Base-by-base conservation (phyloP, 2,888 invertebrate species). In the Cryptophagus acutangulus region DNA sequence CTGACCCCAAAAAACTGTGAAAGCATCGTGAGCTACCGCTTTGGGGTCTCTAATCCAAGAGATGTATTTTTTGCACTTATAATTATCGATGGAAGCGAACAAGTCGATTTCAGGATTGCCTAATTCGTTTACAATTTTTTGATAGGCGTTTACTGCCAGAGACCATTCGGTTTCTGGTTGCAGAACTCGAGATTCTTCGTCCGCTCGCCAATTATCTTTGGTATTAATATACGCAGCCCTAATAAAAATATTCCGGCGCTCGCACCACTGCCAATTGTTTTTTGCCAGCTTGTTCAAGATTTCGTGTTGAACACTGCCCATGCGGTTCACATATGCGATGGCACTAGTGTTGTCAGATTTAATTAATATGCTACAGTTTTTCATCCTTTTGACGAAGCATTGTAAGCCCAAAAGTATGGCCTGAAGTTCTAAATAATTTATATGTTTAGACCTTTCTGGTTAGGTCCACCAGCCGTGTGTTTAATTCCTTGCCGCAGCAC, bases 211-310 rank as follows among this genome's bases (percentile, higher is more conserved):
- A n/a, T n/a, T n/a, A n/a, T n/a, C n/a, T n/a, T n/a, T n/a, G n/a
- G 33, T 17, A 33, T 33, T 33, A 1, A 33, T 6, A 33, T 33
- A 33, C 8, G 33, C 9, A 5, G 33, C 33, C 13, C 13, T 20
- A 33, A 31, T 13, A 13, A 12, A 31, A 3, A 31, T 12, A 13
- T 31, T n/a, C n/a, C 31, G 15, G 3, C 16, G 4, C 14, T 31
- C 31, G 31, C 31, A 31, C 31, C 31, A n/a, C n/a, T n/a, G n/a
- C n/a, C n/a, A n/a, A n/a, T n/a, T n/a, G n/a, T n/a, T n/a, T n/a
- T n/a, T n/a, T 8, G 31, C 13, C 17, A 13, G 9, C 12, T 31
- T n/a, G n/a, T 31, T 13, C 9, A 31, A 12, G 31, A 2, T 3
- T 31, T 3, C 2, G 12, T 31, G 14, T 9, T n/a, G 8, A 12